Percentiles rank a stretch among this genome's conserved stretches.
These are phyloP conservation scores for Ciconia boyciana DNA, from an alignment of 2,113 vertebrate genomes.

Conservation along the genomic window DNA sequence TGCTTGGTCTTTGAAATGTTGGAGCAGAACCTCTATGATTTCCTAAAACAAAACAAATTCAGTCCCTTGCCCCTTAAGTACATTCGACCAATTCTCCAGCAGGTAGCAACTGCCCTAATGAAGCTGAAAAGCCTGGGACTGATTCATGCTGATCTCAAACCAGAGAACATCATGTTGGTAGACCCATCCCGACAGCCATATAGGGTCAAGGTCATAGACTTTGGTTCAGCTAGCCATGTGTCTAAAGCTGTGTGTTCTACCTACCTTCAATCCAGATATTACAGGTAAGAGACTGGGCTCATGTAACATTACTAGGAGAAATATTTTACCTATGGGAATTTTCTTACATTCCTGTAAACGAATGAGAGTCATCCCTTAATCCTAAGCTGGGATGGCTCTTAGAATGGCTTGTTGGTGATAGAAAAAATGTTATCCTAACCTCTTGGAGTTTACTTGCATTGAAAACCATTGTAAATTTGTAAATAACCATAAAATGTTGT, in stretches of 20 bases:
- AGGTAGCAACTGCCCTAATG: slow-evolving; percentile 96
- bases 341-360: neutral
- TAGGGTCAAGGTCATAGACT: slow-evolving; percentile 98
- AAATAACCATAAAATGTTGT: neutral
- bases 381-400: neutral
- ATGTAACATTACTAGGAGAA: neutral
- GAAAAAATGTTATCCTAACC: neutral
- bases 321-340: neutral
- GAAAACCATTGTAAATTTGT: neutral
- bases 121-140: slow-evolving; percentile 96
- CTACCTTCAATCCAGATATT: slow-evolving; percentile 97
- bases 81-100: slow-evolving; percentile 95
- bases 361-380: neutral
- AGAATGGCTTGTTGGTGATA: neutral
- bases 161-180: slow-evolving; percentile 99
- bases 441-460: neutral
- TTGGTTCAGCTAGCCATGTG: slow-evolving; percentile 97
- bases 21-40: slow-evolving; percentile 99
- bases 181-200: slow-evolving; percentile 96
- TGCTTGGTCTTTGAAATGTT: slow-evolving; percentile 99
- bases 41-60: slow-evolving; percentile 99
- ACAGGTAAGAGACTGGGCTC: slow-evolving; percentile 83
- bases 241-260: slow-evolving; percentile 99
- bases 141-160: slow-evolving; percentile 98
- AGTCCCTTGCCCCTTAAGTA: slow-evolving; percentile 96